phyloP scores from a whole-genome alignment of 2,888 invertebrate genomes.

The Dicycla oo region DNA sequence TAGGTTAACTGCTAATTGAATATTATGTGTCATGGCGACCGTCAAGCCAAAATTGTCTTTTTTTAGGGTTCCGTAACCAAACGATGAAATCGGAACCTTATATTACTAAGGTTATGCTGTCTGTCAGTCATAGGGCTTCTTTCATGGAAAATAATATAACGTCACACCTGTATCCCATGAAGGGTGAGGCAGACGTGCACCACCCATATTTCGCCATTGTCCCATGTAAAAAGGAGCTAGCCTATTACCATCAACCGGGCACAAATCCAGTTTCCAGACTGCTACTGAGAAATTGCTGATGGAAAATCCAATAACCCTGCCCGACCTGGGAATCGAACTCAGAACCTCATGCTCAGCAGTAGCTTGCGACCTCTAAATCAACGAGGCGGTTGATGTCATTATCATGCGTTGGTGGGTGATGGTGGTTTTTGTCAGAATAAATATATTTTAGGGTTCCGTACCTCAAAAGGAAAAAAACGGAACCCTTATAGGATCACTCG shows the following conservation, averaged over 20 bases:
- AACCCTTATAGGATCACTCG: too few species aligned
- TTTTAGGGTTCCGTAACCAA: constrained; percentile 8
- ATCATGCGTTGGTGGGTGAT: too few species aligned
- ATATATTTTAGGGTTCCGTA: too few species aligned
- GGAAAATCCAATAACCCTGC: too few species aligned
- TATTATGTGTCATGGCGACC: constrained; percentile 39
- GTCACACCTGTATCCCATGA: background rate
- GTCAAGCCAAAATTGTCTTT: constrained; percentile 26
- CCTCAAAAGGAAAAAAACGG: too few species aligned
- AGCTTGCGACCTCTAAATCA: background rate
- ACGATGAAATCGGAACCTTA: background rate
- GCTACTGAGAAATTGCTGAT: background rate
- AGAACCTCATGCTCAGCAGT: background rate
- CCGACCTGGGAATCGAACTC: too few species aligned
- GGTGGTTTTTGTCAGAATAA: too few species aligned
- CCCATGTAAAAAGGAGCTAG: background rate
- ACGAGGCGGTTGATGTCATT: too few species aligned
- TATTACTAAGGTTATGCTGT: background rate
- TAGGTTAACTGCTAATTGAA: constrained; percentile 63
- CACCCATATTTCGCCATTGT: background rate
- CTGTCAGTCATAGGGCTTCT: background rate
- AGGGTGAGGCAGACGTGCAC: background rate
- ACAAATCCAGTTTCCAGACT: too few species aligned
- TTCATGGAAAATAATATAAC: background rate
- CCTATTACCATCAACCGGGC: too few species aligned